Conservation (phyloP, 2,797 vertebrate genomes). For the Siniperca obscura region DNA sequence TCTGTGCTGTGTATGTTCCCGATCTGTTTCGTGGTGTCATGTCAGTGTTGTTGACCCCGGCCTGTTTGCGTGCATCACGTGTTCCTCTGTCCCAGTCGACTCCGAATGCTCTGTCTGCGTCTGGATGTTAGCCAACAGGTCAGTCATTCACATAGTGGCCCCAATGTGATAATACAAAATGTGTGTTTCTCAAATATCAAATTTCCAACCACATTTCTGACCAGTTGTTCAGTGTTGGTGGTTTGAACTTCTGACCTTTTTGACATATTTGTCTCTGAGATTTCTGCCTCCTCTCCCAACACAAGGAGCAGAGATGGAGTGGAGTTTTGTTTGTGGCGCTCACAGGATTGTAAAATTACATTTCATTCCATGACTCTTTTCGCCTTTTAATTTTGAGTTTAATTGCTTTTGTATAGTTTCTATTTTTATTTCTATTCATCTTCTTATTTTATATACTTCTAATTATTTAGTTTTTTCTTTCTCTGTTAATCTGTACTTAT, state of each 20-base stretch:
- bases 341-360: not conserved
- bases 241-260: not conserved
- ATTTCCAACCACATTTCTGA: too few relatives aligned
- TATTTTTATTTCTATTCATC: not conserved
- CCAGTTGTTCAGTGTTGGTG: too few relatives aligned
- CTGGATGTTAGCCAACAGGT: constrained; percentile 10
- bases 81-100: constrained; percentile 8
- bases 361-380: not conserved
- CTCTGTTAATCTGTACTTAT: not conserved
- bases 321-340: not conserved
- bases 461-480: not conserved
- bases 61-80: constrained; percentile 16
- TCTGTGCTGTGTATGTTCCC: not conserved
- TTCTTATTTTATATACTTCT: not conserved
- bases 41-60: constrained; percentile 13
- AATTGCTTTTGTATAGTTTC: not conserved
- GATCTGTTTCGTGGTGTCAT: not conserved
- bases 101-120: constrained; percentile 5
- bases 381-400: too few relatives aligned
- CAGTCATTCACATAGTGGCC: not conserved
- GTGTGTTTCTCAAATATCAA: not conserved
- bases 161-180: not conserved
- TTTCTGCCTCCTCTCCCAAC: not conserved
- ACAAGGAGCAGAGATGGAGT: not conserved
- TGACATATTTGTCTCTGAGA: too few relatives aligned